phyloP scores from a whole-genome alignment of 1,140 invertebrate species.

The Drosophila bocki region DNA sequence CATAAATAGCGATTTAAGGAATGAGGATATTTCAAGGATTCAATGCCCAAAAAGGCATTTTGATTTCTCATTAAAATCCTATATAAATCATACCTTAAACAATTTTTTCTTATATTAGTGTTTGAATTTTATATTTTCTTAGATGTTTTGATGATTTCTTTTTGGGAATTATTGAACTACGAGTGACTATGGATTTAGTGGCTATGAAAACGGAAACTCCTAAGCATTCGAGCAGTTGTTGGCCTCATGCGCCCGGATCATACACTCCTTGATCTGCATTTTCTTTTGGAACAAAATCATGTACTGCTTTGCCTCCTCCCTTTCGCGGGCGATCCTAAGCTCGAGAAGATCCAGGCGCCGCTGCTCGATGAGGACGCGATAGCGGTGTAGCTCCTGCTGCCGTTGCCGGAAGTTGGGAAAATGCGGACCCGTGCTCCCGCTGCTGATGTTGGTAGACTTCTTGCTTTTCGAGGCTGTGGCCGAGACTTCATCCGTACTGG shows the following conservation, averaged over 20 bases:
- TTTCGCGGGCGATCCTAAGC: slow-evolving; percentile 72
- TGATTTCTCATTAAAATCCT: too few species aligned
- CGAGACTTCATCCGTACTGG: slow-evolving; percentile 16
- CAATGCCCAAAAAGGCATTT: too few species aligned
- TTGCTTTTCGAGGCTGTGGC: slow-evolving; percentile 1
- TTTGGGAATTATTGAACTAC: not conserved
- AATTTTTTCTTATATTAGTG: not conserved
- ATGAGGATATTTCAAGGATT: too few species aligned
- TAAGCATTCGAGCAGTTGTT: slow-evolving; percentile 60
- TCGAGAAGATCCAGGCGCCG: slow-evolving; percentile 70
- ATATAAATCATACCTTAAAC: too few species aligned
- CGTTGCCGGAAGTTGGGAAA: slow-evolving; percentile 64
- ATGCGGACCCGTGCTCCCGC: slow-evolving; percentile 8
- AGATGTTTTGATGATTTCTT: not conserved
- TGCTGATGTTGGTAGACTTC: slow-evolving; percentile 20
- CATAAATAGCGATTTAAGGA: too few species aligned
- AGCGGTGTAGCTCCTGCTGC: slow-evolving; percentile 68
- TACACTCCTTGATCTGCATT: slow-evolving; percentile 63
- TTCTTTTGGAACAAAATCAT: slow-evolving; percentile 75
- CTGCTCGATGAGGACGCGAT: slow-evolving; percentile 67
- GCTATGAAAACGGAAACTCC: not conserved
- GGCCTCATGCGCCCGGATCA: slow-evolving; percentile 56
- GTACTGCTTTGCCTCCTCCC: slow-evolving; percentile 66
- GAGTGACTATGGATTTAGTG: not conserved
- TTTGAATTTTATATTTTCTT: not conserved